These are phyloP conservation scores for Xyrauchen texanus DNA, from an alignment of 2,113 vertebrate genomes.

Conservation along the genomic window DNA sequence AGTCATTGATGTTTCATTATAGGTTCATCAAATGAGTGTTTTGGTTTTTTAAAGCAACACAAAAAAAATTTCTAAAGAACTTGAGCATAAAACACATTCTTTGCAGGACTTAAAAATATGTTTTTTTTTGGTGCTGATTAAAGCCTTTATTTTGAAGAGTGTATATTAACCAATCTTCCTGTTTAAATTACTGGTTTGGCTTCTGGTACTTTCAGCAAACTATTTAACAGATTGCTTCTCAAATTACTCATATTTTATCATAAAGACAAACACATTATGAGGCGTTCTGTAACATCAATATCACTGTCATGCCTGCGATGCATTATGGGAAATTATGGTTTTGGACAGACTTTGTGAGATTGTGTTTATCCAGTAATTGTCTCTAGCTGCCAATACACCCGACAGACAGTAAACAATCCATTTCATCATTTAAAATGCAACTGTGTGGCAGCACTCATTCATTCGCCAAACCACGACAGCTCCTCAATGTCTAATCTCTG, in stretches of 20 bases:
- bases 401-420: constrained; percentile 28
- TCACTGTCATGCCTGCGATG: not conserved
- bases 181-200: not conserved
- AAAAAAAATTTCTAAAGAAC: too few species aligned
- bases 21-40: too few species aligned
- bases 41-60: too few species aligned
- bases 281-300: not conserved
- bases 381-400: constrained; percentile 21
- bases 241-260: not conserved
- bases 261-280: not conserved
- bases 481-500: constrained; percentile 33
- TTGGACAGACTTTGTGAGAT: not conserved
- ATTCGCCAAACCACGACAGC: not conserved
- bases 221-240: not conserved
- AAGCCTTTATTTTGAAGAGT: too few species aligned
- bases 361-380: constrained; percentile 14
- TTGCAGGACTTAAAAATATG: too few species aligned
- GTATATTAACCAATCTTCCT: not conserved
- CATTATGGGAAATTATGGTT: constrained; percentile 21
- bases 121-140: too few species aligned
- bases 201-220: not conserved
- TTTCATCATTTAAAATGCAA: constrained; percentile 20
- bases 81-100: too few species aligned
- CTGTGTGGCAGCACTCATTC: not conserved
- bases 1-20: too few species aligned